These are phyloP conservation scores for Trichonephila inaurata DNA, from an alignment of 1,140 invertebrate species.

Conservation along the genomic window DNA sequence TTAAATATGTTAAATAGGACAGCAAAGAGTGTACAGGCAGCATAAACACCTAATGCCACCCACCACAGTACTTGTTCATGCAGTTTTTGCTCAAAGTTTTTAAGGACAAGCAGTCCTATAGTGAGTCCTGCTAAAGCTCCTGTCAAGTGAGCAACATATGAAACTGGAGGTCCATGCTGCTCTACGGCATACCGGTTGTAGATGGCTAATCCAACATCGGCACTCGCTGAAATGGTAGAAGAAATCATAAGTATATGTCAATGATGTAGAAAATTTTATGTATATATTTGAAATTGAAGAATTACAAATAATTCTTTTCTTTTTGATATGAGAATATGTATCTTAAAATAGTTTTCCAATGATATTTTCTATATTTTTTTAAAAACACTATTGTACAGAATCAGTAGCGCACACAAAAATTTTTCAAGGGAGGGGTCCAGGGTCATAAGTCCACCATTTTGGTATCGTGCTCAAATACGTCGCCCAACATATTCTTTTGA, in stretches of 20 bases:
- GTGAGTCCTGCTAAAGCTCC: conserved; percentile 94
- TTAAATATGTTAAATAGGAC: conserved; percentile 89
- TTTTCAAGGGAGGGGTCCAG: too few relatives aligned
- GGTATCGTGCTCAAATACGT: too few relatives aligned
- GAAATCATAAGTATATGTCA: neutral
- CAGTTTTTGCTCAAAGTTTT: conserved; percentile 91
- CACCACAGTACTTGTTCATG: conserved; percentile 93
- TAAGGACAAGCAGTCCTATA: conserved; percentile 93
- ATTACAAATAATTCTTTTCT: too few relatives aligned
- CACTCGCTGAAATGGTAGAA: conserved; percentile 85
- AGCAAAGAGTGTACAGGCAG: conserved; percentile 87
- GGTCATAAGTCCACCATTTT: too few relatives aligned
- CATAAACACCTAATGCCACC: conserved; percentile 85
- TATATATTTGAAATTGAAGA: too few relatives aligned
- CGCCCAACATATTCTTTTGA: too few relatives aligned
- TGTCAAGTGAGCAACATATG: conserved; percentile 93
- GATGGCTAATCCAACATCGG: conserved; percentile 91
- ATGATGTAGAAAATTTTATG: too few relatives aligned
- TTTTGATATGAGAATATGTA: too few relatives aligned
- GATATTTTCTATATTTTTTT: too few relatives aligned
- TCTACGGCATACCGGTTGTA: conserved; percentile 87
- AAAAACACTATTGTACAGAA: too few relatives aligned
- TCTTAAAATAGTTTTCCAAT: too few relatives aligned
- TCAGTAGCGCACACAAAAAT: too few relatives aligned
- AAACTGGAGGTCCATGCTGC: conserved; percentile 82